phyloP scores from a whole-genome alignment of 2,113 vertebrate genomes.

The Bagarius yarrelli region DNA sequence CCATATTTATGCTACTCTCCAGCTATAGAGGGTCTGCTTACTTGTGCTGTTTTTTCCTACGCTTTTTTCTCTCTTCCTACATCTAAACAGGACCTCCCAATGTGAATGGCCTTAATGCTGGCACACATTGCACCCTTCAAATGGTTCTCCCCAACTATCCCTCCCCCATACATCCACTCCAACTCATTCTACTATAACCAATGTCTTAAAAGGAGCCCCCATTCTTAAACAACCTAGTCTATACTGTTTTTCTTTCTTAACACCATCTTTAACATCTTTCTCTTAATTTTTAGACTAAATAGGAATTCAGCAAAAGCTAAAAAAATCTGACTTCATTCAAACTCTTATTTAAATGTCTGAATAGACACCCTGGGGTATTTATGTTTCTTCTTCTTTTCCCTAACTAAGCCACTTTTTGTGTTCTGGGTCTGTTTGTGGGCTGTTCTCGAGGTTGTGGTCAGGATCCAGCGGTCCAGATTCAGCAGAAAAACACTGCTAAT shows the following conservation, averaged over 20 bases:
- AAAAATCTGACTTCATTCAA: slow-evolving; percentile 50
- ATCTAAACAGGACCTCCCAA: slow-evolving; percentile 83
- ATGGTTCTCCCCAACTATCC: slow-evolving; percentile 46
- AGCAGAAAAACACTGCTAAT: slow-evolving; percentile 72
- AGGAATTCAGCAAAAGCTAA: background rate
- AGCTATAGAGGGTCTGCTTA: slow-evolving; percentile 63
- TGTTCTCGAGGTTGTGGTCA: slow-evolving; percentile 75
- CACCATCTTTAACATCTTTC: slow-evolving; percentile 37
- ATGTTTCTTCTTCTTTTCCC: slow-evolving; percentile 48
- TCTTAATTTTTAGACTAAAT: slow-evolving; percentile 37
- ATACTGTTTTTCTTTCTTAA: slow-evolving; percentile 44
- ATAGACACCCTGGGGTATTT: slow-evolving; percentile 52
- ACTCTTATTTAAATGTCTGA: slow-evolving; percentile 48
- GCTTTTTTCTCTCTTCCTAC: slow-evolving; percentile 59
- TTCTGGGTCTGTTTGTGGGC: slow-evolving; percentile 65
- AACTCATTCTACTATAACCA: slow-evolving; percentile 40
- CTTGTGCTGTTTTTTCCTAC: slow-evolving; percentile 52
- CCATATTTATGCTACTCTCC: slow-evolving; percentile 77
- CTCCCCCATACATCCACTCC: slow-evolving; percentile 35
- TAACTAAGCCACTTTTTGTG: slow-evolving; percentile 57
- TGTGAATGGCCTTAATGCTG: slow-evolving; percentile 58
- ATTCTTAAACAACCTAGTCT: slow-evolving; percentile 34
- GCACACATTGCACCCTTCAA: slow-evolving; percentile 44
- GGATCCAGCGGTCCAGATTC: slow-evolving; percentile 69
- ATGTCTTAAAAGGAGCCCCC: slow-evolving; percentile 33